Conservation (phyloP, 1,140 invertebrate species). For the Neodiprion lecontei region DNA sequence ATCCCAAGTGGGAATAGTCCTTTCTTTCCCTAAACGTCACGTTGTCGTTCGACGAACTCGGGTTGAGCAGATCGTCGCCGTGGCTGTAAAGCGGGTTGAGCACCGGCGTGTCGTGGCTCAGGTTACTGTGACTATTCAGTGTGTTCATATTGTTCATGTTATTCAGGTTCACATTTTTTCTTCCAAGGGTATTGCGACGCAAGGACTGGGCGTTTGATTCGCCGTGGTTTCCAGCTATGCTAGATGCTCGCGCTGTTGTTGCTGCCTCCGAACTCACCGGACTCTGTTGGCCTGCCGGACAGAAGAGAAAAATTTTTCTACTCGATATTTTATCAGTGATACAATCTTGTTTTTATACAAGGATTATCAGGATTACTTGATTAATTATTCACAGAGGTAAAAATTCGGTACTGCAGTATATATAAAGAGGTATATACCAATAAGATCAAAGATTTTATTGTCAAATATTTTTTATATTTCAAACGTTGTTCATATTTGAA, state of each 20-base stretch:
- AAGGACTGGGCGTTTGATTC: constrained; percentile 62
- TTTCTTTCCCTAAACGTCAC: constrained; percentile 84
- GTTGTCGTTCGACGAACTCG: constrained; percentile 81
- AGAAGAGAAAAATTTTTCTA: constrained; percentile 22
- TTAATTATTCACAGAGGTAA: too few relatives aligned
- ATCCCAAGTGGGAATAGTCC: constrained; percentile 78
- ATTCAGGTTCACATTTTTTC: constrained; percentile 62
- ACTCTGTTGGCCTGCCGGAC: constrained; percentile 72
- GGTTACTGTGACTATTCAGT: constrained; percentile 44
- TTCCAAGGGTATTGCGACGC: constrained; percentile 62
- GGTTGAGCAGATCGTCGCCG: constrained; percentile 70
- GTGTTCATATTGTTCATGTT: constrained; percentile 54
- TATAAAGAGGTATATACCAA: too few relatives aligned
- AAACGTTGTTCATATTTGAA: too few relatives aligned
- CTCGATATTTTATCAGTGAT: too few relatives aligned
- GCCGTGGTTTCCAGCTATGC: constrained; percentile 65
- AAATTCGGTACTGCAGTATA: too few relatives aligned
- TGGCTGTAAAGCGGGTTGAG: constrained; percentile 58
- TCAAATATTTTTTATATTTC: too few relatives aligned
- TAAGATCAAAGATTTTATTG: too few relatives aligned
- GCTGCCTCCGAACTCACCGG: constrained; percentile 82
- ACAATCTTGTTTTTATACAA: too few relatives aligned
- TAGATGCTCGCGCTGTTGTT: constrained; percentile 80
- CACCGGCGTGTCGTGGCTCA: constrained; percentile 48
- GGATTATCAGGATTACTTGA: too few relatives aligned